Evolutionary conservation across 37 sponge, comb jelly and placozoan species (phyloP).

Genomic region (Oscarella lobularis): DNA sequence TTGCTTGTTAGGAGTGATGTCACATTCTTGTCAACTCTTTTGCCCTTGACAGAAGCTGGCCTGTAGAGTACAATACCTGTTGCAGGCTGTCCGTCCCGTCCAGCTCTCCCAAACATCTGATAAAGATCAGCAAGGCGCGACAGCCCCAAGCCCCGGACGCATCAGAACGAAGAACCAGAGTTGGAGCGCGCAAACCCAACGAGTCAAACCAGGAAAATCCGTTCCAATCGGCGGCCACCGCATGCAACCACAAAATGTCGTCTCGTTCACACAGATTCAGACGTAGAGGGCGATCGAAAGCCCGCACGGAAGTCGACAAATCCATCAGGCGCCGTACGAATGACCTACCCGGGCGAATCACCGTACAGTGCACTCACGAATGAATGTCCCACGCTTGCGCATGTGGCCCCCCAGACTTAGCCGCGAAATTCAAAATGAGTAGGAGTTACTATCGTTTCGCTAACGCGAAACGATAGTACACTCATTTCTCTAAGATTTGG

Average conservation of each 20-base stretch:
- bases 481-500: too few relatives aligned
- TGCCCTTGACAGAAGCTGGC: too few relatives aligned
- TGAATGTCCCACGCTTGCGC: too few relatives aligned
- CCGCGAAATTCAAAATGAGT: too few relatives aligned
- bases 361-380: too few relatives aligned
- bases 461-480: too few relatives aligned
- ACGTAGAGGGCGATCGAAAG: background rate
- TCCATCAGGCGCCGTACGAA: background rate
- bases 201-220: background rate
- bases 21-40: too few relatives aligned
- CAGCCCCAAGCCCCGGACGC: slow-evolving; percentile 10
- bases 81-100: too few relatives aligned
- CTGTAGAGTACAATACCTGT: too few relatives aligned
- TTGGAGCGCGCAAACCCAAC: background rate
- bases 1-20: too few relatives aligned
- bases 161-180: background rate
- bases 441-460: too few relatives aligned
- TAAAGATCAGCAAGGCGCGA: background rate
- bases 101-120: slow-evolving; percentile 26
- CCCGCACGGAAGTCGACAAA: background rate
- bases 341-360: background rate
- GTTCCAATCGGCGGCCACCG: background rate
- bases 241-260: background rate
- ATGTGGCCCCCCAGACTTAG: too few relatives aligned
- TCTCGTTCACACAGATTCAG: background rate